Evolutionary conservation across 2,888 invertebrate genomes (phyloP), one percentile per base, ranked within the genome.

Genomic region (Macrostomum cliftonense): DNA sequence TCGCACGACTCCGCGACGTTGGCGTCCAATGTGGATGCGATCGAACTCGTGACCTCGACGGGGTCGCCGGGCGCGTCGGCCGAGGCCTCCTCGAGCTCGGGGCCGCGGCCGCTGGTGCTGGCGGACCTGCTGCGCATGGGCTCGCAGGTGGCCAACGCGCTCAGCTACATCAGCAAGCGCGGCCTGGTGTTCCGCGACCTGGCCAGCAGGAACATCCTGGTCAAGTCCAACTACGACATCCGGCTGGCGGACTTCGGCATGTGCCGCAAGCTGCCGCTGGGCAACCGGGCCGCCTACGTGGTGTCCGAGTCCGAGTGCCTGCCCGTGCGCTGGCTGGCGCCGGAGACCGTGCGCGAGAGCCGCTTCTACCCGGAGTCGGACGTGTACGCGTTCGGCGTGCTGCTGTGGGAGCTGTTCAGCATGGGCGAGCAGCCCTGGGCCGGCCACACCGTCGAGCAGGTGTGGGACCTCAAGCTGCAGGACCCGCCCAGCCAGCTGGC

Each of bases 211-310:
- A 93, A 93, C 73, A 93, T 91, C 71, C 75, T 93, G 37, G 88
- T 93, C 58, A 83, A 86, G 70, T 81, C 84, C 70, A 79, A 82
- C 57, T 84, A 91, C 82, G 79, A 81, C 44, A 91, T 93, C 0
- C 93, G 93, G 77, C 91, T 93, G 61, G 87, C 91, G 13, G 93
- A 93, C 71, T 93, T 93, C 75, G 91, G 91, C 20, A 73, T 93
- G 38, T 89, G 89, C 13, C 87, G 89, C 66, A 88, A 88, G 73
- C 86, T 93, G 64, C 14, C 21, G n/a, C 28, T 37, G 17, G 49
- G 49, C 13, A 88, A 89, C 73, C 58, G 61, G 28, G 87, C 88
- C 69, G 89, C 89, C 67, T 91, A 89, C 69, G 87, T 88, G 70
- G 91, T 91, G 82, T 65, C 62, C 53, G 66, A 66, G 43, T 59